Conservation (phyloP, 1,140 invertebrate genomes). For the Ladona fulva region DNA sequence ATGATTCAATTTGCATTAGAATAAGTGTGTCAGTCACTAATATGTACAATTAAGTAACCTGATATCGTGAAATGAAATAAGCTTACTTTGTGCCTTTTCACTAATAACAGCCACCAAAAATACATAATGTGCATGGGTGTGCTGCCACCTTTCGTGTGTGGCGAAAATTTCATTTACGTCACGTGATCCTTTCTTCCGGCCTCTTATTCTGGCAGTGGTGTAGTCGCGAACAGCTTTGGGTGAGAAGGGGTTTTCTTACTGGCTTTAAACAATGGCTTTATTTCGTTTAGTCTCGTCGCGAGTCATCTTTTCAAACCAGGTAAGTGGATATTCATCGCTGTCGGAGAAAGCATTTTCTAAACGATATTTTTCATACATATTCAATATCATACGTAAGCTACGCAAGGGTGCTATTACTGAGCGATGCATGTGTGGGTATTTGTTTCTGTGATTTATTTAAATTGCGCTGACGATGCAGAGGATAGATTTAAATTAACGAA, state of each 20-base stretch:
- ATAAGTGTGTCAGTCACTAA: not conserved
- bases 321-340: not conserved
- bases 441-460: too few relatives aligned
- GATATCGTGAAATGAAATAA: not conserved
- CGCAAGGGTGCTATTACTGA: too few relatives aligned
- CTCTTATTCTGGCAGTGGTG: slow-evolving; percentile 7
- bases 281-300: not conserved
- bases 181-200: slow-evolving; percentile 6
- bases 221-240: slow-evolving; percentile 2
- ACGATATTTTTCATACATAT: too few relatives aligned
- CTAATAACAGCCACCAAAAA: not conserved
- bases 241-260: not conserved
- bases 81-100: not conserved
- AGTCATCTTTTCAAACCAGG: not conserved
- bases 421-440: too few relatives aligned
- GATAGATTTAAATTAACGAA: too few relatives aligned
- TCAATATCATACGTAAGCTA: too few relatives aligned
- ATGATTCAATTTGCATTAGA: not conserved
- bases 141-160: not conserved
- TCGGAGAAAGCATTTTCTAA: too few relatives aligned
- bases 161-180: slow-evolving; percentile 1
- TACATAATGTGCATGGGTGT: not conserved
- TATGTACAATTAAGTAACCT: not conserved
- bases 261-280: not conserved
- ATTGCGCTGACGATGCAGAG: too few relatives aligned